Evolutionary conservation across 2,888 invertebrate genomes (phyloP).

Genomic region (Cephus rjabovi): DNA sequence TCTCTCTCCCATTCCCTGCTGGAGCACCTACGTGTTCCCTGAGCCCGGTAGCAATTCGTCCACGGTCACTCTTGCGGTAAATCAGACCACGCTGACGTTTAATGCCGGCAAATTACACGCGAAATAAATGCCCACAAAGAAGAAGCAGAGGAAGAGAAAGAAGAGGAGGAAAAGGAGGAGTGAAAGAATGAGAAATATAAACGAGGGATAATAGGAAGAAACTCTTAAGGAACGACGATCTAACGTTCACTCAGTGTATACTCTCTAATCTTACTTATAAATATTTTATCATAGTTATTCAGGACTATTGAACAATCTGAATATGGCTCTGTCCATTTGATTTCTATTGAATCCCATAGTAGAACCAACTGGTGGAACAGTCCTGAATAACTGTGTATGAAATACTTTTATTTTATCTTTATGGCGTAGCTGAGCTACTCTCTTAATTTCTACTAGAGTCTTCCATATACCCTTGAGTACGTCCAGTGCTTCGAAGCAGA

Average conservation of each 20-base stretch:
- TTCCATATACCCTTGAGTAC: neutral
- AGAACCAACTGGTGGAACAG: too few species aligned
- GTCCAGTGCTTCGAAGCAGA: neutral
- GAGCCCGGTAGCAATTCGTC: conserved; percentile 60
- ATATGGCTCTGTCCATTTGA: too few species aligned
- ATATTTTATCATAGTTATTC: too few species aligned
- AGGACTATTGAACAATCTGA: too few species aligned
- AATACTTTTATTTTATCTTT: neutral
- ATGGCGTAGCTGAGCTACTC: neutral
- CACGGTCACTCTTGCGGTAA: conserved; percentile 58
- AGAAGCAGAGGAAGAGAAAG: conserved; percentile 1
- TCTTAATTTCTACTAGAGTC: neutral
- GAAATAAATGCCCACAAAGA: conserved; percentile 55
- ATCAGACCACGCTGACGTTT: conserved; percentile 63
- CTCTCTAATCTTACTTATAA: neutral
- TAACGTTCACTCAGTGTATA: neutral
- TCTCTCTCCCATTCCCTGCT: conserved; percentile 16
- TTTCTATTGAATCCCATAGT: too few species aligned
- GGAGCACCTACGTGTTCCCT: conserved; percentile 49
- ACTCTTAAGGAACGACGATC: neutral
- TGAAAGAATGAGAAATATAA: neutral
- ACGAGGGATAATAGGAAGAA: neutral
- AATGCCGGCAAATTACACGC: conserved; percentile 64
- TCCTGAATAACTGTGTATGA: too few species aligned
- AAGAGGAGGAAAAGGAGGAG: conserved; percentile 19